phyloP scores from a whole-genome alignment of 2,888 invertebrate species.

The Nephrotoma guestfalica region DNA sequence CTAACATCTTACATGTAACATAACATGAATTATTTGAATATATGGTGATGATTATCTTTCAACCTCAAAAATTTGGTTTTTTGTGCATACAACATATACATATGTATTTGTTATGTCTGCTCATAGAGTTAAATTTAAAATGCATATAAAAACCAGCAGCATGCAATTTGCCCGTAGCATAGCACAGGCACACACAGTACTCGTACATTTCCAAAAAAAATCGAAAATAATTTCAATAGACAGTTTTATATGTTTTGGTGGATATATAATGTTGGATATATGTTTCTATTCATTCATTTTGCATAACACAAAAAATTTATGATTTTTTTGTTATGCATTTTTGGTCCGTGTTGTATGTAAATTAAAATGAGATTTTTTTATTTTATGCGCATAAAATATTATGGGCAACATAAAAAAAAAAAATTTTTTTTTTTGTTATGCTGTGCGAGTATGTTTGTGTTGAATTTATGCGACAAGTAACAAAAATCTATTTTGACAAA shows the following conservation, averaged over 20 bases:
- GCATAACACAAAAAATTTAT: not conserved
- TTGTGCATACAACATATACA: not conserved
- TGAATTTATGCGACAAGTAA: not conserved
- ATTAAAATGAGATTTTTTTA: not conserved
- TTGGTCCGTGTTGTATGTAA: not conserved
- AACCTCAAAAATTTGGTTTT: not conserved
- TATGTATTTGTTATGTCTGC: not conserved
- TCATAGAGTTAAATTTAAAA: not conserved
- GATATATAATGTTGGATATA: not conserved
- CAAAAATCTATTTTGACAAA: not conserved
- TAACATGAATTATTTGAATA: not conserved
- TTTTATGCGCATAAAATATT: not conserved
- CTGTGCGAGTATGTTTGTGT: not conserved
- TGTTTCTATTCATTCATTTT: not conserved
- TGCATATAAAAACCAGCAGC: not conserved
- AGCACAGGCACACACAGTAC: not conserved
- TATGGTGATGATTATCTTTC: not conserved
- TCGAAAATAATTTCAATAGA: not conserved
- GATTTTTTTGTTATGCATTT: not conserved
- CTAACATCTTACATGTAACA: not conserved
- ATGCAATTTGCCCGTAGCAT: not conserved
- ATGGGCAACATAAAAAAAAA: not conserved
- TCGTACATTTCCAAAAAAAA: not conserved
- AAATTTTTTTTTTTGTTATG: not conserved
- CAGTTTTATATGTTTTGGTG: not conserved